These are phyloP conservation scores for Cygnus atratus DNA, from an alignment of 2,113 vertebrate genomes.

Conservation along the genomic window DNA sequence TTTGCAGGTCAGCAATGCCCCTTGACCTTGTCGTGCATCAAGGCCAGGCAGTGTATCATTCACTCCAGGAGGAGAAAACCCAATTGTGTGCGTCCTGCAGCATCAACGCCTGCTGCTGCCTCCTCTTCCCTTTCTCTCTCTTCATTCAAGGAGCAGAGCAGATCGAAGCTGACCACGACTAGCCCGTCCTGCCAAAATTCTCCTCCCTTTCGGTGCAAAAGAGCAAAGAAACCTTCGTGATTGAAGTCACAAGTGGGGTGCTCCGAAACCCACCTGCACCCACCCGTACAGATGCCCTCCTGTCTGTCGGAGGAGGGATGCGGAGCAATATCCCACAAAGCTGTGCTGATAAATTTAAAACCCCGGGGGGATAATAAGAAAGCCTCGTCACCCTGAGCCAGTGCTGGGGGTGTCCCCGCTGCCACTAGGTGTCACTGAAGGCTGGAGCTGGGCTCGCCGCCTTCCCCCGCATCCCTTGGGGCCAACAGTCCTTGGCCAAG, in stretches of 20 bases:
- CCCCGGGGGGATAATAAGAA: not conserved
- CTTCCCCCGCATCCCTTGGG: not conserved
- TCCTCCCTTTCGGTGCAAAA: not conserved
- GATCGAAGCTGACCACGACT: not conserved
- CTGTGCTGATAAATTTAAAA: too few relatives aligned
- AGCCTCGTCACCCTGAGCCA: not conserved
- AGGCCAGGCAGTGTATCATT: not conserved
- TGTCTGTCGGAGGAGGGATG: too few relatives aligned
- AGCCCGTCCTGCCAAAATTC: not conserved
- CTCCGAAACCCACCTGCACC: not conserved
- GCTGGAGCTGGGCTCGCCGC: not conserved
- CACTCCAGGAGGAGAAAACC: not conserved
- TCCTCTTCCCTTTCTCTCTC: not conserved
- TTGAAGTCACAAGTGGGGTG: accelerated
- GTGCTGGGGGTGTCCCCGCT: not conserved
- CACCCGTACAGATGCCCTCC: not conserved
- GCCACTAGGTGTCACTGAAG: constrained; percentile 78
- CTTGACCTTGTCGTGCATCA: not conserved
- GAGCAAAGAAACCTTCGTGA: not conserved
- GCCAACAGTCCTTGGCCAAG: too few relatives aligned
- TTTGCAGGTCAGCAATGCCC: not conserved
- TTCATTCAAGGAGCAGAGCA: not conserved
- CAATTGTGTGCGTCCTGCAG: not conserved
- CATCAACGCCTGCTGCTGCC: not conserved
- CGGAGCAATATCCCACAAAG: too few relatives aligned